Base-by-base conservation (phyloP, 2,888 invertebrate genomes). In the Sinelater perroti region DNA sequence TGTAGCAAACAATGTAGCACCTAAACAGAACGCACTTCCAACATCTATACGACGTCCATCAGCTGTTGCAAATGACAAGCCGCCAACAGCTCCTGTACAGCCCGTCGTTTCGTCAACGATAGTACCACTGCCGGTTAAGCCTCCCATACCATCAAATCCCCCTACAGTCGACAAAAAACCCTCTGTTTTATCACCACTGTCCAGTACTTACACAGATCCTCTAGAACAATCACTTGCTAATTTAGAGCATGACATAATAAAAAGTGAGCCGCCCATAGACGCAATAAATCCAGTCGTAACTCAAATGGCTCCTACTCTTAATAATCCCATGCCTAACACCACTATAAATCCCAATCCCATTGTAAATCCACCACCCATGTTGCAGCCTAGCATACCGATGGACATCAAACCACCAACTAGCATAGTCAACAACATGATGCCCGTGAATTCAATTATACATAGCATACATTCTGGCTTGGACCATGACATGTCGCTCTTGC, bases 181-280 rank as follows among this genome's bases (percentile, higher is more conserved):
- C 3, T 65, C 67, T 59, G 61, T 73, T 40, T 57, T 77, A 21
- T 76, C 76, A 51, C 77, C 78, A n/a, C 70, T 76, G 17, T 70
- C 74, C 51, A 67, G 57, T 62, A 66, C 71, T 31, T 83, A 80
- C 72, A 85, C 87, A 54, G 88, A 89, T 75, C 88, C 88, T 13
- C 81, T 89, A 67, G 89, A 89, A 76, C 84, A 87, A 66, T 87
- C 88, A 49, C 79, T 89, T 68, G 88, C 88, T 40, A 87, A 85
- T 67, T 78, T 89, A 65, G 89, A 89, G 76, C 84, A 87, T 44
- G 84, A 82, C 63, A 78, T 83, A 31, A 72, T 71, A 35, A 85
- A 83, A 67, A 82, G 79, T 47, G 83, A 84, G 59, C 72, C 80
- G 59, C 72, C 81, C 81, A 57, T 82, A 55, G 69, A 58, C 66